A percentile compares a stretch with the other conserved stretches of the same genome.
Conservation (phyloP, 2,113 vertebrate genomes). For the Stictonetta naevosa region DNA sequence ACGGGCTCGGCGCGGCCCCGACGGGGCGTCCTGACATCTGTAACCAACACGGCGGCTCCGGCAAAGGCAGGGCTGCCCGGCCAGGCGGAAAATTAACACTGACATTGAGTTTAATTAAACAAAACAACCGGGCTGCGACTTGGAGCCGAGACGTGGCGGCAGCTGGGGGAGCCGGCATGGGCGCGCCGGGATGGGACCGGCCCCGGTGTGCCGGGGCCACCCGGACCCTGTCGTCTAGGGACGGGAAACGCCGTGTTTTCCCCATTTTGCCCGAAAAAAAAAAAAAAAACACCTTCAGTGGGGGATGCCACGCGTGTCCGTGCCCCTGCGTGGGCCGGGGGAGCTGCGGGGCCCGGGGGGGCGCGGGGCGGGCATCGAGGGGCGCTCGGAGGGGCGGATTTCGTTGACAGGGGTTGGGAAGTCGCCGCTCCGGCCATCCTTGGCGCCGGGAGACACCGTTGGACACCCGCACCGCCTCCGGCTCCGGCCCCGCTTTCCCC, state of each 20-base stretch:
- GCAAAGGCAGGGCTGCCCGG: slow-evolving; percentile 64
- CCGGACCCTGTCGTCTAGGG: not conserved
- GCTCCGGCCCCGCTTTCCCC: not conserved
- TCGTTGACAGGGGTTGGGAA: slow-evolving; percentile 19
- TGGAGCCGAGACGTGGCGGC: slow-evolving; percentile 35
- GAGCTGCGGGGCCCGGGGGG: not conserved
- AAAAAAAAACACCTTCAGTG: too few relatives aligned
- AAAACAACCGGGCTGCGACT: slow-evolving; percentile 65
- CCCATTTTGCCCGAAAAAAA: not conserved
- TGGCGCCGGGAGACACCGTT: not conserved
- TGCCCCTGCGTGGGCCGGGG: not conserved
- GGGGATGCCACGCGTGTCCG: not conserved
- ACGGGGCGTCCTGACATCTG: slow-evolving; percentile 62
- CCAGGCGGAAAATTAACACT: slow-evolving; percentile 76
- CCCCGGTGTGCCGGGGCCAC: not conserved
- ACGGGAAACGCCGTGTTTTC: not conserved
- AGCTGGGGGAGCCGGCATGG: slow-evolving; percentile 30
- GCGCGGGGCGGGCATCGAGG: rapidly evolving
- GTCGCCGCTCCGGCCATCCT: not conserved
- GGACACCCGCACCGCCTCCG: too few relatives aligned
- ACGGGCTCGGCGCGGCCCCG: slow-evolving; percentile 20
- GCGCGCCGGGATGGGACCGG: not conserved
- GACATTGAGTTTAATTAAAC: slow-evolving; percentile 79
- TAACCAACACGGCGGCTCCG: slow-evolving; percentile 62
- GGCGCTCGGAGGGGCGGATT: not conserved